Base-by-base conservation (phyloP, 92 coral and sea anemone genomes). In the Bergia puertoricense region DNA sequence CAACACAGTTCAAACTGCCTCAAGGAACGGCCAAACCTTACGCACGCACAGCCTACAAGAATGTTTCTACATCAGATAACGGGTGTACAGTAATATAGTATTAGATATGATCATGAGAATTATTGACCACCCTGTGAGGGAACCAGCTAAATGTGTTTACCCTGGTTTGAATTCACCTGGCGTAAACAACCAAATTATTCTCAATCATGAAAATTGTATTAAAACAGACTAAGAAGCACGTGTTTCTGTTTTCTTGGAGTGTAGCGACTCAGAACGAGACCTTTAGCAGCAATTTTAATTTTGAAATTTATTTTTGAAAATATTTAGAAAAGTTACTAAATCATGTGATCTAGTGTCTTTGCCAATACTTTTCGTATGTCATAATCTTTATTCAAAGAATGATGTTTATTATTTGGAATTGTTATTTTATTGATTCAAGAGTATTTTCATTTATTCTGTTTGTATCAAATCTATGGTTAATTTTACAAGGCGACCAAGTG, bases 141-240 rank as follows among this genome's bases (percentile, higher is more conserved):
- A 68, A 16, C 45, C 43, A 82, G 23, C 57, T 7, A 40, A n/a
- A 68, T 10, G 9, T 82, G 59, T 42, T n/a, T 44, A 8, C 45
- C 57, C n/a, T 1, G 14, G 30, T 15, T 14, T 3, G 10, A n/a
- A 7, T 18, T 11, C 87, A 84, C 36, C 87, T 84, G 79, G 15
- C 62, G n/a, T 84, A 84, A 69, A 84, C 87, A 84, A 46, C 43
- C 3, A 66, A 41, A 65, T 65, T 62, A 50, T 71, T 71, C 59
- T 30, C 50, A 68, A 43, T 84, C 30, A 7, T 46, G 67, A 71
- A 22, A 51, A 69, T 18, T 38, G 22, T n/a, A 62, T 20, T 62
- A 57, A 56, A 80, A 13, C 57, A 38, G 10, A 71, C 44, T 43
- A 45, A 18, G 1, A 69, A 30, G 30, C 45, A 48, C 87, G 77